These are phyloP conservation scores for Muscicapa comitata DNA, from an alignment of 2,797 vertebrate species.

Conservation along the genomic window DNA sequence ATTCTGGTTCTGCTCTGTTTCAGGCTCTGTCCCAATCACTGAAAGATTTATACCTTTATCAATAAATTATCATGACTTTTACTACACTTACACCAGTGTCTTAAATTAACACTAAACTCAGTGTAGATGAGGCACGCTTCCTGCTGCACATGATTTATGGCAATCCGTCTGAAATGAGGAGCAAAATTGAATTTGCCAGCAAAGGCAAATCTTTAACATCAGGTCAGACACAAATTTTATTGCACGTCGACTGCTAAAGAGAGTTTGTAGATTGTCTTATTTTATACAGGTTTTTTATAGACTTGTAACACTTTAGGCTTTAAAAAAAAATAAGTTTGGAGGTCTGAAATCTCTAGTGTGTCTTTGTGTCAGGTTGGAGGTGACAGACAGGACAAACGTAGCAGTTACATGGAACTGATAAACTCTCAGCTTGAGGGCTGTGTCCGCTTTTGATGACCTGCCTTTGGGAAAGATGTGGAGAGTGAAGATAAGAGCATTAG, in stretches of 20 bases:
- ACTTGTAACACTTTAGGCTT: not conserved
- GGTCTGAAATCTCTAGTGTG: not conserved
- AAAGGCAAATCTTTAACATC: constrained; percentile 3
- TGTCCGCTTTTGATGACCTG: not conserved
- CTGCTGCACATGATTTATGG: constrained; percentile 54
- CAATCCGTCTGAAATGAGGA: not conserved
- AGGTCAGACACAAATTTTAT: not conserved
- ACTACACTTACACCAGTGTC: constrained; percentile 46
- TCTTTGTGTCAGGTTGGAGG: not conserved
- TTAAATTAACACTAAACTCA: constrained; percentile 63
- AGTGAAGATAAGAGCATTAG: not conserved
- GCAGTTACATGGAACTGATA: not conserved
- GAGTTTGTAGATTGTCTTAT: not conserved
- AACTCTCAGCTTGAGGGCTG: not conserved
- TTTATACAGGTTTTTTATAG: not conserved
- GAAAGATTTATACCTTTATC: constrained; percentile 66
- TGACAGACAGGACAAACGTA: not conserved
- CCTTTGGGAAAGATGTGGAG: not conserved
- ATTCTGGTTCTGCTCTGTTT: not conserved
- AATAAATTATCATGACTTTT: constrained; percentile 68
- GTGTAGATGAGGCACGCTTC: constrained; percentile 56
- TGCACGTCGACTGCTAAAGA: not conserved
- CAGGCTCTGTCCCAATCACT: constrained; percentile 52
- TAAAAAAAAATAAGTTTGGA: not conserved
- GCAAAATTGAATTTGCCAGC: constrained; percentile 30